Conservation (phyloP, 2,113 vertebrate genomes). For the Xyliphius kryptos region DNA sequence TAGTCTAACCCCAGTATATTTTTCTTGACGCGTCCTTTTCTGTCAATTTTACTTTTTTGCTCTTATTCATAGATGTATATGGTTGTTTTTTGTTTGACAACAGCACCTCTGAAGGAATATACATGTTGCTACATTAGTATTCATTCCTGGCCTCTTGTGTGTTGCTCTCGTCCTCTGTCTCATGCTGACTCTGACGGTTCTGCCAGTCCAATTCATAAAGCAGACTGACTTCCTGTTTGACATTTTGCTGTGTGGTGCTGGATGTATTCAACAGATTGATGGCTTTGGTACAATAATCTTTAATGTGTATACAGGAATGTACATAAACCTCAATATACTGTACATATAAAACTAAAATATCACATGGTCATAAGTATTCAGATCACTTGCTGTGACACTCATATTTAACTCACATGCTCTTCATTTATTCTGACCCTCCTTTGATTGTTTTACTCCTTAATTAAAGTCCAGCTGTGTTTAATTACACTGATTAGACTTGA, state of each 20-base stretch:
- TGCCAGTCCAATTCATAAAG: conserved; percentile 21
- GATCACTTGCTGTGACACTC: too few relatives aligned
- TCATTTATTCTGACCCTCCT: too few relatives aligned
- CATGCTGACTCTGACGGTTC: conserved; percentile 4
- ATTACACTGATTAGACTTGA: too few relatives aligned
- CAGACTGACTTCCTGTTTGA: conserved; percentile 10
- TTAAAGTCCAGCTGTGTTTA: too few relatives aligned
- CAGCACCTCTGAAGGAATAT: conserved; percentile 16
- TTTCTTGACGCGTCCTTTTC: not conserved
- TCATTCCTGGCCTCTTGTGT: conserved; percentile 22
- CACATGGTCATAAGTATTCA: too few relatives aligned
- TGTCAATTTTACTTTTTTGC: conserved; percentile 1
- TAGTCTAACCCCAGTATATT: not conserved
- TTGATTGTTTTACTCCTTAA: too few relatives aligned
- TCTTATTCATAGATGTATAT: not conserved
- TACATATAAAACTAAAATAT: too few relatives aligned
- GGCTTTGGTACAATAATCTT: not conserved
- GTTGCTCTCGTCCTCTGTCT: conserved; percentile 12
- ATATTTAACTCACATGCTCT: too few relatives aligned
- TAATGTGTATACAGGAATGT: not conserved
- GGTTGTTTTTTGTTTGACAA: not conserved
- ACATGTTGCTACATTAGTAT: conserved; percentile 28
- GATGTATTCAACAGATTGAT: conserved; percentile 8
- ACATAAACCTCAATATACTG: too few relatives aligned
- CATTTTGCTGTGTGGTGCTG: not conserved